Percentiles rank a stretch among this genome's conserved stretches.
These are phyloP conservation scores for Idaea aversata DNA, from an alignment of 2,888 invertebrate genomes.

Conservation along the genomic window DNA sequence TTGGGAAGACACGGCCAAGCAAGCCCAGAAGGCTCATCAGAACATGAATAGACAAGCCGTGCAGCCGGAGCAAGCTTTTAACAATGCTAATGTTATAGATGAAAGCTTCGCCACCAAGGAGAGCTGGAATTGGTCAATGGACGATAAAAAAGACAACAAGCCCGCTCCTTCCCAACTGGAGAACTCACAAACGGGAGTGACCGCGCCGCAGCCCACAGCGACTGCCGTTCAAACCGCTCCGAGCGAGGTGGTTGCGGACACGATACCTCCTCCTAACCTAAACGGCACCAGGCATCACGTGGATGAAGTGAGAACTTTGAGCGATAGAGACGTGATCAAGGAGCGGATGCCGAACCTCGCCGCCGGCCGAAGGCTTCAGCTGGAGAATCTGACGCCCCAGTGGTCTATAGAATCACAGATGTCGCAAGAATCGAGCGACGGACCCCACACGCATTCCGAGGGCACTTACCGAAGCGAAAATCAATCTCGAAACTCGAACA, in stretches of 20 bases:
- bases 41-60: constrained; percentile 21
- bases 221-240: constrained; percentile 36
- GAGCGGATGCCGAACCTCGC: constrained; percentile 70
- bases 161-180: constrained; percentile 27
- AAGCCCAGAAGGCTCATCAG: constrained; percentile 52
- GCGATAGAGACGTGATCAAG: constrained; percentile 63
- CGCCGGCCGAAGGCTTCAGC: constrained; percentile 63
- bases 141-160: constrained; percentile 62
- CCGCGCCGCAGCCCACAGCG: constrained; percentile 30
- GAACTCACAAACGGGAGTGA: constrained; percentile 19
- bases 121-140: constrained; percentile 83
- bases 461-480: constrained; percentile 81
- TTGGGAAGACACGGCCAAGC: constrained; percentile 79
- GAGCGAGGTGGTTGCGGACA: constrained; percentile 34
- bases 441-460: constrained; percentile 80
- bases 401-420: constrained; percentile 85
- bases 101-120: constrained; percentile 81
- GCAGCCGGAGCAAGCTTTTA: constrained; percentile 38
- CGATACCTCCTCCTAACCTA: constrained; percentile 32
- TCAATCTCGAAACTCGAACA: constrained; percentile 77
- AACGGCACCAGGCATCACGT: constrained; percentile 36
- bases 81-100: constrained; percentile 75
- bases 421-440: constrained; percentile 84
- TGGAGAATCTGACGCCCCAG: constrained; percentile 77
- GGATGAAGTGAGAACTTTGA: constrained; percentile 59